Base-by-base conservation (phyloP, 2,888 invertebrate genomes). In the Melipona bicolor region DNA sequence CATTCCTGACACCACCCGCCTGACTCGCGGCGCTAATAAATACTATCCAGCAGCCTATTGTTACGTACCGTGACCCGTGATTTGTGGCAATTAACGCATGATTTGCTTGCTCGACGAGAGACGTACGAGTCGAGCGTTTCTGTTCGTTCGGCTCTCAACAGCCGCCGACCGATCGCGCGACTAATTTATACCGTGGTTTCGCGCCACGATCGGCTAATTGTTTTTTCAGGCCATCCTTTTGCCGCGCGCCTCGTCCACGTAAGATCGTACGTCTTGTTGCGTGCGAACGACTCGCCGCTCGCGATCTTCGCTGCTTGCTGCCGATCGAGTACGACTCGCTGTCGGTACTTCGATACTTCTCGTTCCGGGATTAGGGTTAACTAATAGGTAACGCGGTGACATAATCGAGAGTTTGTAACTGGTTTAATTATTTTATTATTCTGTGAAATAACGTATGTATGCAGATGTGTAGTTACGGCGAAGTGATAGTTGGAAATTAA, bases 31-130 rank as follows among this genome's bases (percentile, higher is more conserved):
- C 87, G 83, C 56, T 83, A 87, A 88, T 91, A 92, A 92, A 92
- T 92, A 89, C 85, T 84, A 81, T 81, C 83, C 74, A 70, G 67
- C 78, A 79, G 67, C 43, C 88, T 84, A 91, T 92, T 91, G 91
- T 91, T 89, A 77, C 83, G 85, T 73, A 84, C 80, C 81, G 43
- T 80, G 84, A 75, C 79, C 86, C 86, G 88, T 91, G 90, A 92
- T 93, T 92, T 90, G 90, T 82, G 79, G 87, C 90, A 91, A 92
- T 92, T 92, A 92, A 91, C 87, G 88, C 77, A 85, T 90, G 90
- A 91, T 91, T 91, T 90, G 89, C 91, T 90, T 79, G 81, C 36
- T 59, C 76, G 72, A 67, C 54, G 56, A 36, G 43, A 36, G 27
- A 43, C 54, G 36, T 9, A 9, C 19, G 62, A 19, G 32, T 27